Conservation (phyloP, 2,797 vertebrate genomes). For the Ptychadena robeensis region DNA sequence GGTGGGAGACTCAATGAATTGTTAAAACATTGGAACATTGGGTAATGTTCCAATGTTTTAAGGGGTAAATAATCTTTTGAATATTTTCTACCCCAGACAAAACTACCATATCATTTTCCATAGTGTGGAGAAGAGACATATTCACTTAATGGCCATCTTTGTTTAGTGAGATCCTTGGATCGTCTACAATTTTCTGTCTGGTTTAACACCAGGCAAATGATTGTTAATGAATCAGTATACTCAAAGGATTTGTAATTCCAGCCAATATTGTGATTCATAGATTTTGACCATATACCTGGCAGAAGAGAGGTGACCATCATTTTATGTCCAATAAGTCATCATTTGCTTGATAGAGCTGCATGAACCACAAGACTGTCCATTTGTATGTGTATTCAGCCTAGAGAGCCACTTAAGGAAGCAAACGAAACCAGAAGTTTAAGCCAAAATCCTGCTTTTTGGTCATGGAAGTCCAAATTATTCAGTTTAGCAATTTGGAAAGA, state of each 20-base stretch:
- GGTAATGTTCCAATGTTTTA: no score
- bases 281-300: background rate
- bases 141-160: background rate
- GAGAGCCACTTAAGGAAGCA: background rate
- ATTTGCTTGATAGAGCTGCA: background rate
- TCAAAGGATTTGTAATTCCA: background rate
- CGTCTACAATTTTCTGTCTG: background rate
- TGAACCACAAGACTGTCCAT: background rate
- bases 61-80: no score
- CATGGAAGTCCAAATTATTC: background rate
- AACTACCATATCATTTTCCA: background rate
- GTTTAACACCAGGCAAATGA: background rate
- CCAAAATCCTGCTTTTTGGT: constrained; percentile 11
- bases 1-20: no score
- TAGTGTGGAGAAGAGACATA: background rate
- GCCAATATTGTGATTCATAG: background rate
- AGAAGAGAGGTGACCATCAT: background rate
- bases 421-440: background rate
- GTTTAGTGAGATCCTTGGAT: background rate
- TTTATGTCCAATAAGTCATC: background rate
- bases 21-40: no score
- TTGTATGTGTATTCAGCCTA: background rate
- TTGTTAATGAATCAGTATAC: background rate
- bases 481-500: constrained; percentile 67
- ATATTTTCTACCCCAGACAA: background rate